Conservation (phyloP, 1,140 invertebrate genomes). For the Camponotus floridanus region DNA sequence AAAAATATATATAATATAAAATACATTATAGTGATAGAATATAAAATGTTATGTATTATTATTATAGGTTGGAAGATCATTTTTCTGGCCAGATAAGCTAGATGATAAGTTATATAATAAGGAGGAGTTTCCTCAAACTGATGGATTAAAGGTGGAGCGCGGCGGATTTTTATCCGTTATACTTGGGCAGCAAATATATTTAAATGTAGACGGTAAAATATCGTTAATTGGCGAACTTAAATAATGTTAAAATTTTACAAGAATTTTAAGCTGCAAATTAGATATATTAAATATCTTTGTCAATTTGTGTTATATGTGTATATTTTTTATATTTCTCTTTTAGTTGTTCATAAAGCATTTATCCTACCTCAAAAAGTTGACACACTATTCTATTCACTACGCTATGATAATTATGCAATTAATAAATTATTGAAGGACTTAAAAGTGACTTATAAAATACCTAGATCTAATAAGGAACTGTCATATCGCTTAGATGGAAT, state of each 20-base stretch:
- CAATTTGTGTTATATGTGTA: not conserved
- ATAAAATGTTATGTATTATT: constrained; percentile 1
- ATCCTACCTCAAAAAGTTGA: constrained; percentile 85
- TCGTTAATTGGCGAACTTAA: constrained; percentile 30
- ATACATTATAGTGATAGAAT: not conserved
- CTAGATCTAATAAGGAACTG: constrained; percentile 70
- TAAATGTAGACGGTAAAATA: constrained; percentile 91
- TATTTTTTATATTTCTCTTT: constrained; percentile 38
- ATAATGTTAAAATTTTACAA: not conserved
- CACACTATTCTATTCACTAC: too few relatives aligned
- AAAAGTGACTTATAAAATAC: constrained; percentile 86
- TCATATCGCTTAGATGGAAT: constrained; percentile 87
- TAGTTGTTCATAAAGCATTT: constrained; percentile 90
- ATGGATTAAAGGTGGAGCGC: constrained; percentile 90
- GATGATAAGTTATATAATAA: too few relatives aligned
- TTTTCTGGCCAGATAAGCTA: constrained; percentile 71
- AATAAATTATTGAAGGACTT: constrained; percentile 76
- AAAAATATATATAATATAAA: not conserved
- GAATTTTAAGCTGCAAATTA: constrained; percentile 21
- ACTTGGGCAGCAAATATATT: constrained; percentile 89
- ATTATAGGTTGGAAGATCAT: constrained; percentile 86
- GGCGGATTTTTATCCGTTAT: constrained; percentile 92
- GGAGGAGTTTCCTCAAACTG: too few relatives aligned
- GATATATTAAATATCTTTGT: constrained; percentile 33
- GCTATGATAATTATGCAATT: not conserved